Evolutionary conservation across 2,797 vertebrate genomes (phyloP).

Genomic region (Darevskia mixta): DNA sequence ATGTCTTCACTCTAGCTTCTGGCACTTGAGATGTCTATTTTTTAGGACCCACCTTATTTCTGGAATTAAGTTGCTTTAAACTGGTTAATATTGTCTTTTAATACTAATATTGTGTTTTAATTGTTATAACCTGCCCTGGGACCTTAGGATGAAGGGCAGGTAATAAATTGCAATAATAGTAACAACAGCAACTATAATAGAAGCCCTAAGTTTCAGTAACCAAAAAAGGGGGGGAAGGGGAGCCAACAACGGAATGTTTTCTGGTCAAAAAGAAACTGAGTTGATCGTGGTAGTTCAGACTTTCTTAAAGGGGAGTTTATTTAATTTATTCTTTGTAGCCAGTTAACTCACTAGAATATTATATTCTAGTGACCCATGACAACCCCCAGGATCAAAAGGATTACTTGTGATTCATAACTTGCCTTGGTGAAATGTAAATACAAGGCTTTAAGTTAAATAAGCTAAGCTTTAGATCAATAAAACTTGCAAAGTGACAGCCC

Average conservation of each 20-base stretch:
- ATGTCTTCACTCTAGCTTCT: too few relatives aligned
- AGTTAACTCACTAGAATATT: slow-evolving; percentile 71
- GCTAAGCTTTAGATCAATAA: slow-evolving; percentile 74
- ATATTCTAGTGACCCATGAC: slow-evolving; percentile 74
- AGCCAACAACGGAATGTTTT: slow-evolving; percentile 66
- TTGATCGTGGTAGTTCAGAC: slow-evolving; percentile 28
- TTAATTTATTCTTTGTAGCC: slow-evolving; percentile 73
- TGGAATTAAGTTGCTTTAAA: too few relatives aligned
- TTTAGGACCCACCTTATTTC: too few relatives aligned
- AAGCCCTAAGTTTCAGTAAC: slow-evolving; percentile 30
- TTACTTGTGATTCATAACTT: slow-evolving; percentile 76
- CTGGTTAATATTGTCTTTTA: too few relatives aligned
- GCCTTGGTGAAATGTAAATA: slow-evolving; percentile 77
- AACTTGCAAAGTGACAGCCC: slow-evolving; percentile 74
- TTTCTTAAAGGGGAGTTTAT: slow-evolving; percentile 66
- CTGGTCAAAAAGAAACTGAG: slow-evolving; percentile 71
- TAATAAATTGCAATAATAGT: too few relatives aligned
- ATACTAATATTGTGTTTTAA: too few relatives aligned
- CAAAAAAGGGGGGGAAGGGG: slow-evolving; percentile 3
- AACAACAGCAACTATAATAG: too few relatives aligned
- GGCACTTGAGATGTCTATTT: too few relatives aligned
- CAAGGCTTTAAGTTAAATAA: slow-evolving; percentile 76
- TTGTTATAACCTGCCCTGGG: too few relatives aligned
- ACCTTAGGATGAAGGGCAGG: too few relatives aligned
- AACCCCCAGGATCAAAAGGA: slow-evolving; percentile 75